Base-by-base conservation (phyloP, 2,888 invertebrate genomes). In the Hololepta plana region DNA sequence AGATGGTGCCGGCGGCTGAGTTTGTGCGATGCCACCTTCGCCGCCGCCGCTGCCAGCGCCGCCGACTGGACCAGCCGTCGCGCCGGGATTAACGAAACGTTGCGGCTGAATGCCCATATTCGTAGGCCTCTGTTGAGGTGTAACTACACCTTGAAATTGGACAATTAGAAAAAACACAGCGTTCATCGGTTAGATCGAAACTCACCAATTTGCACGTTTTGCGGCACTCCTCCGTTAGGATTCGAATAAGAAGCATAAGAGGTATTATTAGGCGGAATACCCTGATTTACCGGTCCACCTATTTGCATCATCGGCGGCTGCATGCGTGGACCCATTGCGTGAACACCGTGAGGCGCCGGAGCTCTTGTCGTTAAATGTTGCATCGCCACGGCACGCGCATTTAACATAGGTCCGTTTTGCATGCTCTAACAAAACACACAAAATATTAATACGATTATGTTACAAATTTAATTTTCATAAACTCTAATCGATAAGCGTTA, bases 341-440 rank as follows among this genome's bases (percentile, higher is more conserved):
- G 52, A 15, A 59, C 55, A n/a, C 55, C 53, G 12, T 47, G 49
- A 5, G 45, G 46, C 10, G 45, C 47, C 6, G 51, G 49, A 6
- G 44, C 40, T 31, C 38, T 32, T 56, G 32, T 57, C 58, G 37
- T 64, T 59, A 66, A 51, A 32, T 50, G 51, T 27, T 57, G 53
- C 41, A 59, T 57, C 36, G 57, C 51, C 11, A 59, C 59, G 8
- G 54, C 49, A 20, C 63, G 48, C 9, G 59, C 56, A 29, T 54
- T 49, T 64, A 76, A 61, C 51, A 81, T 62, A 1, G 82, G 81
- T 2, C 82, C 82, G 49, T 82, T 82, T 49, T 75, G 79, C 64
- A 81, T 67, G 30, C 60, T 60, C 59, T 68, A 25, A 24, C 7
- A n/a, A n/a, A n/a, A n/a, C n/a, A n/a, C n/a, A n/a, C n/a, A n/a